phyloP scores from a whole-genome alignment of 2,113 vertebrate species.

The Phaetusa simplex region DNA sequence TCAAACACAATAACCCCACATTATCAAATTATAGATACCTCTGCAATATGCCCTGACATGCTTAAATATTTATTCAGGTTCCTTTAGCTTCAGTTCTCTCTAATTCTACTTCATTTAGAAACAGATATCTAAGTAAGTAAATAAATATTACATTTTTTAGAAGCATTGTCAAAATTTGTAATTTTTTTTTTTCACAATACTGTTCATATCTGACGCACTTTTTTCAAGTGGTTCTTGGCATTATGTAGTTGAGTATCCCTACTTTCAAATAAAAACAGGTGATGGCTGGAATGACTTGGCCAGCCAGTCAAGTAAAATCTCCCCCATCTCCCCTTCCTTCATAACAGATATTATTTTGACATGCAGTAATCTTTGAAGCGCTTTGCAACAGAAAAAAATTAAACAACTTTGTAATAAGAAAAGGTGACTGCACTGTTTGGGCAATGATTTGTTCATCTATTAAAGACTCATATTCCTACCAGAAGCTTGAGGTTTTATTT shows the following conservation, averaged over 20 bases:
- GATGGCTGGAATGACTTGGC: neutral
- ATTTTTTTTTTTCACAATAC: neutral
- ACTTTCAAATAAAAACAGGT: neutral
- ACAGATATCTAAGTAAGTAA: neutral
- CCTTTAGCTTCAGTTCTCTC: neutral
- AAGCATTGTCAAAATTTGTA: neutral
- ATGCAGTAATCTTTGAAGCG: neutral
- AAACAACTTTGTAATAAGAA: neutral
- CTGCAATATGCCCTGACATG: neutral
- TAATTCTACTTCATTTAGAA: neutral
- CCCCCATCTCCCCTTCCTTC: neutral
- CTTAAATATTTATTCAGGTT: neutral
- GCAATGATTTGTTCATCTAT: neutral
- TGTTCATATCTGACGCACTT: neutral
- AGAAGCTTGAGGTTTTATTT: neutral
- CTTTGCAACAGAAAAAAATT: neutral
- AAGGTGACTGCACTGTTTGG: neutral
- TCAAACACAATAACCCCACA: neutral
- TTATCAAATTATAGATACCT: neutral
- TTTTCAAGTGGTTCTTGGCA: neutral
- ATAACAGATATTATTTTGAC: neutral
- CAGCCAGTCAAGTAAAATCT: neutral
- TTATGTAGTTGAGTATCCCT: neutral
- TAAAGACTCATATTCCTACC: neutral
- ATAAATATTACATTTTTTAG: neutral